Percentiles rank a stretch among this genome's conserved stretches.
Evolutionary conservation across 2,888 invertebrate genomes (phyloP).

Genomic region (Sphaeridia pumilis): DNA sequence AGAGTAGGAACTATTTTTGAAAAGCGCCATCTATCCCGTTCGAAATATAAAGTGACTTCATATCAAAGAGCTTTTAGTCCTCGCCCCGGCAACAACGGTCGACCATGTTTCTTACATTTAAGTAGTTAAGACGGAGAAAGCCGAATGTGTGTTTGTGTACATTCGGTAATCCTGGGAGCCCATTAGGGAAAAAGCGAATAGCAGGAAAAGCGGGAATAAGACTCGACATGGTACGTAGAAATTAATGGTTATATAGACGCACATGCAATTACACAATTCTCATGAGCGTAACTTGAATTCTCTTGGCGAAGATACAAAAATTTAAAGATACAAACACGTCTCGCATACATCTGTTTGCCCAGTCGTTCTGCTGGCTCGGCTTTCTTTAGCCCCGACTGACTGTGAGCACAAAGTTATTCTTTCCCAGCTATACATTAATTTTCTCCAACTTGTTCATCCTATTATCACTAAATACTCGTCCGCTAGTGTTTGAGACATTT

Average conservation of each 20-base stretch:
- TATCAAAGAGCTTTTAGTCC: too few relatives aligned
- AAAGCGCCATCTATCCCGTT: too few relatives aligned
- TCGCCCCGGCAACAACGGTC: too few relatives aligned
- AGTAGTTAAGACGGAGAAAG: slow-evolving; percentile 1
- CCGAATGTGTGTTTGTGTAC: slow-evolving; percentile 11
- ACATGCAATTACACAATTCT: slow-evolving; percentile 35
- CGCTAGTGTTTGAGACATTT: not conserved
- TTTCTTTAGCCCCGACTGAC: not conserved
- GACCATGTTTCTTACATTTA: slow-evolving; percentile 11
- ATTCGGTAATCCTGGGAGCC: slow-evolving; percentile 29
- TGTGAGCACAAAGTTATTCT: not conserved
- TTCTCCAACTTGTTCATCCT: not conserved
- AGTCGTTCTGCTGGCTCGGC: not conserved
- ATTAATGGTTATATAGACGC: slow-evolving; percentile 36
- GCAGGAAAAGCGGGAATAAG: slow-evolving; percentile 19
- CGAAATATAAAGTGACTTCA: too few relatives aligned
- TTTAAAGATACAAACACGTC: slow-evolving; percentile 11
- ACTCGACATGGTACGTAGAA: too few relatives aligned
- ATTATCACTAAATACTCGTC: not conserved
- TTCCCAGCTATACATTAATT: not conserved
- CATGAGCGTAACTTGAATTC: slow-evolving; percentile 36
- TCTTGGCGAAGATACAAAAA: slow-evolving; percentile 35
- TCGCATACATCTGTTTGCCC: not conserved
- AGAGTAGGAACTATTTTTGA: too few relatives aligned
- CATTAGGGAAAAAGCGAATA: slow-evolving; percentile 25